A percentile compares a stretch with the other conserved stretches of the same genome.
These are phyloP conservation scores for Yponomeuta malinellus DNA, from an alignment of 2,888 invertebrate genomes.

Conservation along the genomic window DNA sequence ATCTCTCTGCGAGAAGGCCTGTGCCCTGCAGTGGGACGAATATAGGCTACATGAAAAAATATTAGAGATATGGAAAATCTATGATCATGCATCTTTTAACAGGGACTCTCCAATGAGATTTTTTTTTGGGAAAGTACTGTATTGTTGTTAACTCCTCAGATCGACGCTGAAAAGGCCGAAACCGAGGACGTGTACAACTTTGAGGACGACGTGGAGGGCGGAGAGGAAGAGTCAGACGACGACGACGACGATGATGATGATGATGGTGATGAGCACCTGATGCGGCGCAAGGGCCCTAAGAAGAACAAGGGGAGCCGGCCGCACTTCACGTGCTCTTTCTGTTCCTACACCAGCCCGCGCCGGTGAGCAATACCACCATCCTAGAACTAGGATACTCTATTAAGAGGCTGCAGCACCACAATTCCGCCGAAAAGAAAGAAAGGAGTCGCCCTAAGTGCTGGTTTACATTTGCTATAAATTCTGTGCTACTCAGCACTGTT, in stretches of 20 bases:
- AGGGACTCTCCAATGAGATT: no score
- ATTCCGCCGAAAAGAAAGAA: no score
- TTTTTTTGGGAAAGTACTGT: conserved; percentile 41
- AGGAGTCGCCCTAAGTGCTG: no score
- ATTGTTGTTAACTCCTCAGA: conserved; percentile 48
- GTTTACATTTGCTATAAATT: no score
- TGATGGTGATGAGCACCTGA: conserved; percentile 67
- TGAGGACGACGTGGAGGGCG: conserved; percentile 76
- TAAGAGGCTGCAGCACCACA: no score
- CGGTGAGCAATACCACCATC: conserved; percentile 54
- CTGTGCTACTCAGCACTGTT: no score
- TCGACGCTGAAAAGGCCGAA: conserved; percentile 58
- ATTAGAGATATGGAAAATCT: no score
- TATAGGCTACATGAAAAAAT: no score
- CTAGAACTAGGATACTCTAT: not conserved
- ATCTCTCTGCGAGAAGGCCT: no score
- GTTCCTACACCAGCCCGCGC: conserved; percentile 88
- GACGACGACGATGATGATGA: conserved; percentile 76
- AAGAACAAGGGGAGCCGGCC: conserved; percentile 76
- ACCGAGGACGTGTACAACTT: conserved; percentile 82
- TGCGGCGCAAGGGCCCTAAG: conserved; percentile 74
- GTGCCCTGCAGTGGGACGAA: no score
- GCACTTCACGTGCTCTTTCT: conserved; percentile 85
- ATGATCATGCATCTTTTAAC: no score
- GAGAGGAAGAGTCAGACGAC: conserved; percentile 47